Percentiles rank a stretch among this genome's conserved stretches.
Evolutionary conservation across 2,888 invertebrate species (phyloP).

Genomic region (Dichetophora obliterata): DNA sequence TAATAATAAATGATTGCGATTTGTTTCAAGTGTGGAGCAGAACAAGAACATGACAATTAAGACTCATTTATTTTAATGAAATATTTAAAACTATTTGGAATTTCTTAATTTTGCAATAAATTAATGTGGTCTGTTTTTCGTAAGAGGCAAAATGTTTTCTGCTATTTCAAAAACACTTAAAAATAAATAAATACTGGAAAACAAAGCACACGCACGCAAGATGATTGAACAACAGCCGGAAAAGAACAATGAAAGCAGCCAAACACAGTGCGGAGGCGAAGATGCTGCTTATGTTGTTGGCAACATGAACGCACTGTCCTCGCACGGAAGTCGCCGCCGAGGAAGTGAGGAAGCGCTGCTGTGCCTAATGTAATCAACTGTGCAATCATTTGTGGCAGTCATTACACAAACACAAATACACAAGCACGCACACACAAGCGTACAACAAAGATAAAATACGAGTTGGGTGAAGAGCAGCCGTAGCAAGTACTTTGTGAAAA

Average conservation of each 20-base stretch:
- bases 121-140: too few species aligned
- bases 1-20: too few species aligned
- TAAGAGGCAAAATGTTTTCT: background rate
- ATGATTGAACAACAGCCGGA: background rate
- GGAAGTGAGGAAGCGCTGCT: background rate
- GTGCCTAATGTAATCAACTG: constrained; percentile 27
- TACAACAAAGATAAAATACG: background rate
- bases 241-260: background rate
- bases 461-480: background rate
- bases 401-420: constrained; percentile 3
- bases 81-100: too few species aligned
- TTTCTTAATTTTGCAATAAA: too few species aligned
- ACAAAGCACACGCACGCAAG: background rate
- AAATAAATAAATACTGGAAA: background rate
- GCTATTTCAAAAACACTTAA: background rate
- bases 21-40: too few species aligned
- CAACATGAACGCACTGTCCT: background rate
- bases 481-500: background rate
- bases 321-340: background rate
- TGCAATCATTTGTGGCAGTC: constrained; percentile 29
- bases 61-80: too few species aligned
- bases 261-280: background rate
- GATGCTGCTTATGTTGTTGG: background rate
- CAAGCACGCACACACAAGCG: background rate
- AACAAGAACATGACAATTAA: too few species aligned